Evolutionary conservation across 2,888 invertebrate genomes (phyloP), one percentile per base, ranked within the genome.

Genomic region (Aphelenchoides bicaudatus): DNA sequence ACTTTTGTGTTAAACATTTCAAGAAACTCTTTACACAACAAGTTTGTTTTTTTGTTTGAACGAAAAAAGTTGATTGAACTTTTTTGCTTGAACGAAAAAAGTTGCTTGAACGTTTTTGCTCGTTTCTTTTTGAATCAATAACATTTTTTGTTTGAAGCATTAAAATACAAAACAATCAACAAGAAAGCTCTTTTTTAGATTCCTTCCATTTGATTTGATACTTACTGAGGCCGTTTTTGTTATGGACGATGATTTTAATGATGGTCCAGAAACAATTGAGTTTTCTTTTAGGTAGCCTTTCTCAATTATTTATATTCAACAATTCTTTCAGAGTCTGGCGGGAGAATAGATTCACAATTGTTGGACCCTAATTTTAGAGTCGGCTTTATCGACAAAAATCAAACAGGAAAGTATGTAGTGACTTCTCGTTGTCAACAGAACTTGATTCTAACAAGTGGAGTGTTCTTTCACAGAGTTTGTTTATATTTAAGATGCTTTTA

Each of bases 391-490:
- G 93, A 94, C 43, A 62, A 47, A 19, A 88, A 90, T 75, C 88
- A 88, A 61, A 87, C 88, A 52, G 96, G 94, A 88, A 86, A 90
- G 67, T 98, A 99, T 81, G 96, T 98, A 82, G 93, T 94, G 0
- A 96, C 98, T 82, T 94, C 98, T 80, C 93, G 94, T 55, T 98
- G 98, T 81, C 94, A 98, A 82, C 83, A 94, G 65, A 96, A 94
- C 70, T 96, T 99, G 94, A 94, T 98, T 31, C 84, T 98, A 56
- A 98, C 96, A 0, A 94, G 83, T 6, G 82, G 77, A 8, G 74
- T 78, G 28, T 96, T 96, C 81, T 85, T 92, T 58, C 94, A 96
- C 81, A 91, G 83, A 79, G 83, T 84, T 39, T n/a, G 54, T 52
- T 6, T n/a, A n/a, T n/a, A n/a, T n/a, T n/a, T n/a, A n/a, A n/a